Conservation (phyloP, 2,888 invertebrate species). For the Hypsopygia costalis region DNA sequence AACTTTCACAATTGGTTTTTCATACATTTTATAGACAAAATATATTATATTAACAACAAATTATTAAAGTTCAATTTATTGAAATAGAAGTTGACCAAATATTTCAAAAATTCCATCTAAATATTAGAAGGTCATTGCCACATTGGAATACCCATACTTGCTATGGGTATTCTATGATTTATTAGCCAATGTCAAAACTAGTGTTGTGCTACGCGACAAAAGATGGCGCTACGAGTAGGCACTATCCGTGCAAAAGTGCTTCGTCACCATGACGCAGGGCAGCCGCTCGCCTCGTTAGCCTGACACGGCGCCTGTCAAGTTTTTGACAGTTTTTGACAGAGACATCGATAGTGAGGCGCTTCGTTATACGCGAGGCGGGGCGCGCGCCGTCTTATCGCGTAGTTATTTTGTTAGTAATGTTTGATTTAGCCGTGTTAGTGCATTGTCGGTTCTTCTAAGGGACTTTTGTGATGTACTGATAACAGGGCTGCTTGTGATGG, state of each 20-base stretch:
- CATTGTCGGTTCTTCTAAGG: conserved; percentile 49
- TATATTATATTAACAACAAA: too few species aligned
- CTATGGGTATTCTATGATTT: conserved; percentile 11
- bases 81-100: too few species aligned
- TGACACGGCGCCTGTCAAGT: conserved; percentile 75
- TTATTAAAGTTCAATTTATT: too few species aligned
- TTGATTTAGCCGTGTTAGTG: conserved; percentile 63
- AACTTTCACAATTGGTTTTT: too few species aligned
- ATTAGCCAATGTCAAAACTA: conserved; percentile 22
- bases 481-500: conserved; percentile 18
- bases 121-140: not conserved
- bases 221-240: conserved; percentile 52
- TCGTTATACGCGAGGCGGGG: conserved; percentile 71
- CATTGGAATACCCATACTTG: not conserved
- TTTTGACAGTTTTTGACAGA: conserved; percentile 79
- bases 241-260: conserved; percentile 31
- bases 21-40: too few species aligned
- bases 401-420: conserved; percentile 53
- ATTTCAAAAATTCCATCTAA: too few species aligned
- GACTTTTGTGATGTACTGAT: conserved; percentile 46
- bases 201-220: conserved; percentile 39
- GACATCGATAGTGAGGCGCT: conserved; percentile 74
- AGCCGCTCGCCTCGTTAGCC: conserved; percentile 69
- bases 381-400: conserved; percentile 53
- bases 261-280: conserved; percentile 52